Evolutionary conservation across 2,888 invertebrate species (phyloP), one percentile per base, ranked within the genome.

Genomic region (Dione juno): DNA sequence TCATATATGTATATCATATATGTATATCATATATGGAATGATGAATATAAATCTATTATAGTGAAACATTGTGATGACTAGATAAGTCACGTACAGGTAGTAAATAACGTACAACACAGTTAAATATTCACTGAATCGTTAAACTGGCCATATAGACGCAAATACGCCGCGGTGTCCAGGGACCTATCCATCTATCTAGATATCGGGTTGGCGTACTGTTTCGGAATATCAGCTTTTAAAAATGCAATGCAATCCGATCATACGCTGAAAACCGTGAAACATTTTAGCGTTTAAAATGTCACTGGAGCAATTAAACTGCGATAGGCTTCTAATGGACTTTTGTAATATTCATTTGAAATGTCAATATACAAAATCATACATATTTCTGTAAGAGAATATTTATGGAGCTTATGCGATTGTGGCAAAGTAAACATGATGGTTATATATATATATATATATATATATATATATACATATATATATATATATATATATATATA

Each of bases 181-280:
- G 72, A 71, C 71, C 72, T 71, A 71, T 75, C 75, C 76, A 79
- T 77, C 75, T 73, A 77, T 76, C 74, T 77, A 75, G 72, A 77
- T 77, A 74, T 72, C 71, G 72, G 69, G 69, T 71, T 71, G 71
- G 66, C 57, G 61, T 65, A 71, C 73, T 65, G 73, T 73, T 74
- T 71, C 73, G 72, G 71, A 75, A 77, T 75, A 76, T 75, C 74
- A 74, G 75, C 72, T 69, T 76, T 76, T 71, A 74, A 76, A 77
- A 76, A 74, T 76, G 69, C 77, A 76, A 71, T 71, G 71, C 72
- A 58, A 63, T 67, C 66, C 69, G 73, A 76, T 73, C 61, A 66
- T 71, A 64, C 61, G 63, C 72, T 69, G 59, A 70, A 74, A 63
- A 70, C 52, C 54, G 43, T 69, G 67, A 64, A 66, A 58, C 57